Conservation (phyloP, 2,888 invertebrate species). For the Rhagonycha fulva region DNA sequence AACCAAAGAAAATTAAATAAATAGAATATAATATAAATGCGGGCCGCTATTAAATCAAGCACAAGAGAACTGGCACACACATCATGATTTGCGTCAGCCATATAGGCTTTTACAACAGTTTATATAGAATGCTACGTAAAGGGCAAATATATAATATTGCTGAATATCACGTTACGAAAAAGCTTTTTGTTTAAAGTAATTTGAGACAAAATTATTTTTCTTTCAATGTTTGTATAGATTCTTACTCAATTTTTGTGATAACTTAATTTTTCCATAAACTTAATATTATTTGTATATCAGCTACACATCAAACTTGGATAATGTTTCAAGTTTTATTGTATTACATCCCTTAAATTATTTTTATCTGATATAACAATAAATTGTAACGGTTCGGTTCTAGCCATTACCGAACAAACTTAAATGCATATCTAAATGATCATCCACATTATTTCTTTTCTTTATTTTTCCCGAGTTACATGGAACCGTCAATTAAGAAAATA, state of each 20-base stretch:
- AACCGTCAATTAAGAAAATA: conserved; percentile 24
- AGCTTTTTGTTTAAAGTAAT: background rate
- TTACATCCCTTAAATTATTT: background rate
- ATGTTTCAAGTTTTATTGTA: background rate
- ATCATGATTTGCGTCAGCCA: background rate
- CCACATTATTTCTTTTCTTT: background rate
- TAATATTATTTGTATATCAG: background rate
- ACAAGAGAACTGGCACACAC: background rate
- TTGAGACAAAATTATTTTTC: background rate
- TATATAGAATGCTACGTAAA: background rate
- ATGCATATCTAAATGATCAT: background rate
- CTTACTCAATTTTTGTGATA: background rate
- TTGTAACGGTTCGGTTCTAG: background rate
- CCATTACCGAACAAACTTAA: background rate
- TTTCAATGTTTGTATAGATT: background rate
- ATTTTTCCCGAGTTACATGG: background rate
- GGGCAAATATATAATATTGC: conserved; percentile 9
- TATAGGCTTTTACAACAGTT: conserved; percentile 2
- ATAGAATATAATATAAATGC: background rate
- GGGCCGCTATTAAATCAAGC: background rate
- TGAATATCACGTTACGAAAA: conserved; percentile 12
- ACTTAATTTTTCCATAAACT: background rate
- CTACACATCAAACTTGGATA: background rate
- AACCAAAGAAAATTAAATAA: conserved; percentile 2
- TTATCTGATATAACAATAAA: background rate